phyloP scores from a whole-genome alignment of 2,113 vertebrate species.

The Abramis brama region DNA sequence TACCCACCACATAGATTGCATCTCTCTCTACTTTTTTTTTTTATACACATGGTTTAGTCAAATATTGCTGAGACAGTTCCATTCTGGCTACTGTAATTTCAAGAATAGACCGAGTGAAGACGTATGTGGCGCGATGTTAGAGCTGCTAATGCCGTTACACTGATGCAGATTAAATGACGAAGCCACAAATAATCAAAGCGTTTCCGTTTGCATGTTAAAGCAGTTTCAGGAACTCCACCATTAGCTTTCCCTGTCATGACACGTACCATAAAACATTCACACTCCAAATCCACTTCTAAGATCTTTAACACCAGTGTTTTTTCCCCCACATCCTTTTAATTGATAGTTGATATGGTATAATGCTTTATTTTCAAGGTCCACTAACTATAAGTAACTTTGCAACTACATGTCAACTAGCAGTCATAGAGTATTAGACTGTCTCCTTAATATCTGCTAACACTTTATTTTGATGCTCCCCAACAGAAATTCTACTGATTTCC shows the following conservation, averaged over 20 bases:
- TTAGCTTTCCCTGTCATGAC: slow-evolving; percentile 96
- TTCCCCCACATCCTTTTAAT: slow-evolving; percentile 51
- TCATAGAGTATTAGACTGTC: too few species aligned
- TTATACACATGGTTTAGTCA: slow-evolving; percentile 69
- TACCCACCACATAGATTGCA: slow-evolving; percentile 76
- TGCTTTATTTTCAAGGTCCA: too few species aligned
- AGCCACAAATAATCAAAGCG: slow-evolving; percentile 64
- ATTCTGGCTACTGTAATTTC: slow-evolving; percentile 69
- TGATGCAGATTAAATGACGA: slow-evolving; percentile 69
- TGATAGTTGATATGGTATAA: slow-evolving; percentile 74
- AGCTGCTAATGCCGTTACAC: slow-evolving; percentile 63
- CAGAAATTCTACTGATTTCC: too few species aligned
- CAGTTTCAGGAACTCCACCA: slow-evolving; percentile 85
- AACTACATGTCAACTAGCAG: too few species aligned
- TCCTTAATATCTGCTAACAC: too few species aligned
- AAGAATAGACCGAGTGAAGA: slow-evolving; percentile 69
- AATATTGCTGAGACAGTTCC: slow-evolving; percentile 77
- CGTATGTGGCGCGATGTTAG: slow-evolving; percentile 56
- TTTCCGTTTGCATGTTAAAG: slow-evolving; percentile 33
- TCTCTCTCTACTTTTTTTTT: slow-evolving; percentile 59
- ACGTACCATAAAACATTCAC: slow-evolving; percentile 89
- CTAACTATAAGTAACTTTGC: too few species aligned
- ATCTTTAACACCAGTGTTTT: background rate
- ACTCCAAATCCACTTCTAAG: too few species aligned
- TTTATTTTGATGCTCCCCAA: too few species aligned